These are phyloP conservation scores for Eleginops maclovinus DNA, from an alignment of 2,113 vertebrate species.

Conservation along the genomic window DNA sequence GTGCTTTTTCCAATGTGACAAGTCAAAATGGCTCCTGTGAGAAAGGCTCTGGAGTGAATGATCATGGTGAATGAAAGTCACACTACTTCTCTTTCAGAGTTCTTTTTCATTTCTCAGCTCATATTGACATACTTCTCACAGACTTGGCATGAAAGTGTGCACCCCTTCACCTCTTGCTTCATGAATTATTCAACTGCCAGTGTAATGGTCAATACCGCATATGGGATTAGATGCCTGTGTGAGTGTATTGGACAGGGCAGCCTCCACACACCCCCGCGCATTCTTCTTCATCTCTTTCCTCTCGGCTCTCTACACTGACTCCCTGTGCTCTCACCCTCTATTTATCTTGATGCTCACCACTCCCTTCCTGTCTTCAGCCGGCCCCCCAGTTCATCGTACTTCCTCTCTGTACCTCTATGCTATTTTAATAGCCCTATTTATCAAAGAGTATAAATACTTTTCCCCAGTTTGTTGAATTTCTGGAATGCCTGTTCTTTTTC, in stretches of 20 bases:
- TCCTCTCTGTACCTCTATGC: conserved; percentile 40
- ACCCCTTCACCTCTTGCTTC: conserved; percentile 36
- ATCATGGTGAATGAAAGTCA: background rate
- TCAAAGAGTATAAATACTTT: conserved; percentile 65
- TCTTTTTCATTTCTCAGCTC: conserved; percentile 39
- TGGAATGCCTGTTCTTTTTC: conserved; percentile 49
- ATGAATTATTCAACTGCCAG: conserved; percentile 73
- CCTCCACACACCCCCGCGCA: conserved; percentile 32
- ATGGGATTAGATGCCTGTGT: conserved; percentile 67
- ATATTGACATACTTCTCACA: conserved; percentile 42
- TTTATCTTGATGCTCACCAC: conserved; percentile 26
- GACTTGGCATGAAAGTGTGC: conserved; percentile 43
- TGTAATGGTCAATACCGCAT: conserved; percentile 69
- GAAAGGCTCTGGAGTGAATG: background rate
- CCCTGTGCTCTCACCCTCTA: conserved; percentile 8
- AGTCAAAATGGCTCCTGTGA: background rate
- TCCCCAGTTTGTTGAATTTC: conserved; percentile 56
- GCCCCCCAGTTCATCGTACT: conserved; percentile 12
- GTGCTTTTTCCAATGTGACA: background rate
- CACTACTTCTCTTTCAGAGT: no score
- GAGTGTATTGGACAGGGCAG: conserved; percentile 63
- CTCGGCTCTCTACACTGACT: conserved; percentile 20
- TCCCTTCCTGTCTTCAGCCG: conserved; percentile 29
- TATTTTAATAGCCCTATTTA: conserved; percentile 68
- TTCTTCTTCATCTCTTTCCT: conserved; percentile 53